phyloP scores from a whole-genome alignment of 1,140 invertebrate species.

The Calliphora vicina region DNA sequence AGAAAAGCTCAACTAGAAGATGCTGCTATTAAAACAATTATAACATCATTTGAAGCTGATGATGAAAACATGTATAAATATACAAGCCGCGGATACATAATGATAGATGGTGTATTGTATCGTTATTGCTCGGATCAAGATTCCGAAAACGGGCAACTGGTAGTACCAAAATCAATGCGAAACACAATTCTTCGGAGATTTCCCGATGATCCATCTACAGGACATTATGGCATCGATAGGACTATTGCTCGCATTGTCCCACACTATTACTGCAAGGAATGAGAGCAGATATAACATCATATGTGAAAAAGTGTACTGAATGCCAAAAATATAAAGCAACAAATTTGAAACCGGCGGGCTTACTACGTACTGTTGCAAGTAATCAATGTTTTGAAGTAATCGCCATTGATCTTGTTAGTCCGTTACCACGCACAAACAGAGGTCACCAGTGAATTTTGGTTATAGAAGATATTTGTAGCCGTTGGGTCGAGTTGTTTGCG shows the following conservation, averaged over 20 bases:
- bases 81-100: conserved; percentile 37
- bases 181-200: conserved; percentile 38
- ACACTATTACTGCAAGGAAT: too few relatives aligned
- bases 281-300: too few relatives aligned
- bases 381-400: background rate
- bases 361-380: background rate
- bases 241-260: conserved; percentile 37
- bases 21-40: conserved; percentile 11
- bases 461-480: background rate
- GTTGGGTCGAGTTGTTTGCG: background rate
- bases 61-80: conserved; percentile 24
- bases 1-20: conserved; percentile 32
- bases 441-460: background rate
- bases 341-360: too few relatives aligned
- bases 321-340: conserved; percentile 40
- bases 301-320: too few relatives aligned
- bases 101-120: too few relatives aligned
- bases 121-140: conserved; percentile 45
- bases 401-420: too few relatives aligned
- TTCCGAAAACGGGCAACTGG: conserved; percentile 41
- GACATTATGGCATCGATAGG: conserved; percentile 49
- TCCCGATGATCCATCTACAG: conserved; percentile 38
- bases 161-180: conserved; percentile 44
- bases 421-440: too few relatives aligned
- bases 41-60: conserved; percentile 24